Base-by-base conservation (phyloP, 2,888 invertebrate species). In the Nomada ruficornis region DNA sequence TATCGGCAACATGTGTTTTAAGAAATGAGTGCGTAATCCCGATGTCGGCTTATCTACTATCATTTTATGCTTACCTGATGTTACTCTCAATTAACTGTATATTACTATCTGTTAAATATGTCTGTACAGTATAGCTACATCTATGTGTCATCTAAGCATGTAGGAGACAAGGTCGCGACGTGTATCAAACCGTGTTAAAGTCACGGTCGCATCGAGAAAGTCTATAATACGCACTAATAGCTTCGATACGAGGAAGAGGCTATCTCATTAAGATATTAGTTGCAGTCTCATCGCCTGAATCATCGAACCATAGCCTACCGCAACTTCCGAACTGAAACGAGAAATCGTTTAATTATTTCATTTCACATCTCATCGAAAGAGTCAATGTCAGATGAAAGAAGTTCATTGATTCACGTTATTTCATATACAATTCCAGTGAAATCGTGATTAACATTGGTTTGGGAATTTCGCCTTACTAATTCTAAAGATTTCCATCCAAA, bases 241-340 rank as follows among this genome's bases (percentile, higher is more conserved):
- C 47, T 62, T 26, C 76, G 63, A 75, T 77, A 57, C 62, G 44
- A 42, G 47, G 60, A 78, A 74, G 59, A 75, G 29, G 18, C 26
- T 67, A 29, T 62, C 63, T 79, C 60, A 55, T 80, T 71, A 50
- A 52, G 29, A 23, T 42, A 23, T 29, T 75, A 59, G 11, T 63
- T n/a, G 59, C 64, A 57, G 55, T 42, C 77, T 81, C 74, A 67
- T 75, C 64, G 18, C 74, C 57, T 87, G 83, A 85, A 83, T 87
- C 83, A 87, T 75, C 77, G 73, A 36, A n/a, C 52, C 69, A 59
- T 63, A 55, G 18, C 76, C 77, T 77, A 77, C 79, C 77, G 65
- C 73, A 80, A 82, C 54, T 67, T 52, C 55, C 47, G 54, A 42
- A 50, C 65, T 73, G 65, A 57, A 57, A 15, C 59, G 13, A 55